Percentiles rank a stretch among this genome's conserved stretches.
Evolutionary conservation across 1,140 invertebrate species (phyloP).

Genomic region (Drosophila bocqueti): DNA sequence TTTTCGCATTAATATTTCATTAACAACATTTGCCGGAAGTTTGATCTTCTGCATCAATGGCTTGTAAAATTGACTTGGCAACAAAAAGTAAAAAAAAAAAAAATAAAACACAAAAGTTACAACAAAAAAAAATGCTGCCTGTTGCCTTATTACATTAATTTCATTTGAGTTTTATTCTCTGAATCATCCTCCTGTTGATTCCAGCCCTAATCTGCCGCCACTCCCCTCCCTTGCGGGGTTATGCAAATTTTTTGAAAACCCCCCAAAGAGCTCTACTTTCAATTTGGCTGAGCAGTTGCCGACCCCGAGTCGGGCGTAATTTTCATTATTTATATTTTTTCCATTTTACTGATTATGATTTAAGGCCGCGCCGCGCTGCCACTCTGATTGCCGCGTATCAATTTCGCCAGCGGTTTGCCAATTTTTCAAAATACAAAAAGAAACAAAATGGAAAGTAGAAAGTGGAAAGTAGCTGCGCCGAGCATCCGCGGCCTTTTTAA

Average conservation of each 20-base stretch:
- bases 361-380: slow-evolving; percentile 56
- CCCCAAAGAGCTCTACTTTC: slow-evolving; percentile 69
- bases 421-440: slow-evolving; percentile 66
- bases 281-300: slow-evolving; percentile 52
- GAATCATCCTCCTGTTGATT: slow-evolving; percentile 81
- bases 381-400: slow-evolving; percentile 75
- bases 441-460: not conserved
- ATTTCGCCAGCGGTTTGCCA: slow-evolving; percentile 79
- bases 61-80: slow-evolving; percentile 83
- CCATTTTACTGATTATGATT: slow-evolving; percentile 84
- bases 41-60: slow-evolving; percentile 85
- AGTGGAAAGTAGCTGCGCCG: slow-evolving; percentile 5
- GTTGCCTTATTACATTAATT: slow-evolving; percentile 84
- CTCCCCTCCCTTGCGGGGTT: slow-evolving; percentile 12
- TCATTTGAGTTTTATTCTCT: slow-evolving; percentile 70
- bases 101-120: too few relatives aligned
- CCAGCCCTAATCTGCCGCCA: slow-evolving; percentile 1
- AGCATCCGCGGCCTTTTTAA: slow-evolving; percentile 63
- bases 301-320: slow-evolving; percentile 37
- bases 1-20: slow-evolving; percentile 85
- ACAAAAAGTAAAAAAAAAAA: slow-evolving; percentile 31
- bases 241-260: slow-evolving; percentile 76
- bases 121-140: not conserved
- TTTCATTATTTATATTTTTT: slow-evolving; percentile 84
- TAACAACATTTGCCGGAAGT: slow-evolving; percentile 84